phyloP scores from a whole-genome alignment of 1,140 invertebrate genomes.

The Drosophila navojoa region DNA sequence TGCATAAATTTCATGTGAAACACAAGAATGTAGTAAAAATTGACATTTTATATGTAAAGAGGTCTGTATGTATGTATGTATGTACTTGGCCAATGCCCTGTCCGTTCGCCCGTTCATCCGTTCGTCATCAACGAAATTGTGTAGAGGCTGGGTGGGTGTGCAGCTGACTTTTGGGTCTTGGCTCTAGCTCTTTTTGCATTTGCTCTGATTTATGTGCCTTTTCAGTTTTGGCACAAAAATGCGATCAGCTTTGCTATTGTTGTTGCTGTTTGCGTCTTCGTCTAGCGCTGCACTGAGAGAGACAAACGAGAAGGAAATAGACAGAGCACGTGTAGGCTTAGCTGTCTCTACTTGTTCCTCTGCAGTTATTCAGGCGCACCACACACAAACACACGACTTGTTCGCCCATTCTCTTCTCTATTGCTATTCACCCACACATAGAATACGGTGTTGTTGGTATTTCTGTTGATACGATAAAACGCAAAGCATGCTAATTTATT shows the following conservation, averaged over 20 bases:
- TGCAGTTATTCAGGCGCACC: neutral
- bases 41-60: slow-evolving; percentile 21
- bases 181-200: slow-evolving; percentile 60
- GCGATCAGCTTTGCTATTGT: slow-evolving; percentile 36
- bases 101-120: neutral
- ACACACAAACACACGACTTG: slow-evolving; percentile 3
- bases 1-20: slow-evolving; percentile 63
- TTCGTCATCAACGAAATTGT: neutral
- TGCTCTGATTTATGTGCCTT: slow-evolving; percentile 73
- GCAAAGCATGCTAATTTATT: slow-evolving; percentile 80
- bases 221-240: slow-evolving; percentile 55
- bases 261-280: slow-evolving; percentile 25
- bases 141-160: neutral
- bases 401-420: neutral
- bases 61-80: too few species aligned
- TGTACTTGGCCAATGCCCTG: slow-evolving; percentile 10
- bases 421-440: slow-evolving; percentile 8
- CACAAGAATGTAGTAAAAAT: slow-evolving; percentile 51
- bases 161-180: slow-evolving; percentile 9
- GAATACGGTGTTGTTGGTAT: slow-evolving; percentile 29
- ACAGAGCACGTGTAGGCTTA: neutral
- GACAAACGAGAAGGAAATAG: neutral
- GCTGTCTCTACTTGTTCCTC: neutral
- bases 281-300: neutral
- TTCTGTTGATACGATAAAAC: slow-evolving; percentile 51